phyloP scores from a whole-genome alignment of 2,797 vertebrate species.

The Channallabes apus region DNA sequence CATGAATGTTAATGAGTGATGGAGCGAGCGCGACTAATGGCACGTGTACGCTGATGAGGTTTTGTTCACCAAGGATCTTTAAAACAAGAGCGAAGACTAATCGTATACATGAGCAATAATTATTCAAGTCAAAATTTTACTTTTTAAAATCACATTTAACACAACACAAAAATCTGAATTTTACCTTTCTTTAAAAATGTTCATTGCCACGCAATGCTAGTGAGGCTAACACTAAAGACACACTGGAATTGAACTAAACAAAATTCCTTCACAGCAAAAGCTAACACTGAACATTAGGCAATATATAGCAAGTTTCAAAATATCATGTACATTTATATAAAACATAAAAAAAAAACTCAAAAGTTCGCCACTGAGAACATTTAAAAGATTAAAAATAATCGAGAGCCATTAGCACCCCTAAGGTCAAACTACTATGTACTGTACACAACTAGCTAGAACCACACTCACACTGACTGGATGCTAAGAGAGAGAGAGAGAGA shows the following conservation, averaged over 20 bases:
- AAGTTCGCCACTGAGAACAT: background rate
- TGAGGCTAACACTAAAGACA: background rate
- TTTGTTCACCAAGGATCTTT: conserved; percentile 9
- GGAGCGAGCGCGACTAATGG: background rate
- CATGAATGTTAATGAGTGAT: conserved; percentile 32
- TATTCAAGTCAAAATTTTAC: conserved; percentile 3
- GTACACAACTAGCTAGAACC: background rate
- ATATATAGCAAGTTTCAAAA: too few relatives aligned
- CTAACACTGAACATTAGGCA: background rate
- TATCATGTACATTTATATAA: background rate
- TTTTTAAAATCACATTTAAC: background rate
- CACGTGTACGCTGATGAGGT: conserved; percentile 11
- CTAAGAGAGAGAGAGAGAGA: background rate
- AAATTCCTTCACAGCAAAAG: background rate
- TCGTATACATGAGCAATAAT: background rate
- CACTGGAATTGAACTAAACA: background rate
- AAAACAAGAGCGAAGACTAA: conserved; percentile 8
- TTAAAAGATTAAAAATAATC: background rate
- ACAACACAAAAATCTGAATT: background rate
- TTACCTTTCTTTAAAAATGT: background rate
- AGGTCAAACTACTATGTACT: background rate
- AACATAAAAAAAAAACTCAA: background rate
- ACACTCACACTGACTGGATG: background rate
- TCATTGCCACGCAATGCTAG: background rate
- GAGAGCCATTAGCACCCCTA: background rate